These are phyloP conservation scores for Oxygymnocypris stewartii DNA, from an alignment of 2,113 vertebrate genomes.

Conservation along the genomic window DNA sequence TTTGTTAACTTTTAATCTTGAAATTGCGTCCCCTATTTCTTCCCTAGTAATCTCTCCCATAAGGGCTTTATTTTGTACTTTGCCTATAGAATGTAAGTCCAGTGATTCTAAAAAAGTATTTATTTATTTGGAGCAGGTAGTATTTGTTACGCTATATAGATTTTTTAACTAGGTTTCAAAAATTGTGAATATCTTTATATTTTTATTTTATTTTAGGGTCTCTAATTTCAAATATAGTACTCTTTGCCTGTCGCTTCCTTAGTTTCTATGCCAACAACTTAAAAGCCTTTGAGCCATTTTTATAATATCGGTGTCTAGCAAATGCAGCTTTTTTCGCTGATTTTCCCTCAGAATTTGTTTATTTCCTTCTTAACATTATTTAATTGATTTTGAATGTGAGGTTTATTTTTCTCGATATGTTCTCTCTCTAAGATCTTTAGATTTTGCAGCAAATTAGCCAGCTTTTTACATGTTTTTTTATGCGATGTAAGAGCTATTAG, in stretches of 20 bases:
- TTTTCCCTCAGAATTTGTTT: constrained; percentile 12
- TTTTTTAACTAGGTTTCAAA: constrained; percentile 17
- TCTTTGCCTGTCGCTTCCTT: constrained; percentile 35
- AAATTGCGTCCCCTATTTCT: constrained; percentile 27
- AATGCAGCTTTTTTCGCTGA: constrained; percentile 25
- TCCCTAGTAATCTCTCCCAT: constrained; percentile 5
- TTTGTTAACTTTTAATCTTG: constrained; percentile 24
- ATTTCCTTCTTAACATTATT: no score
- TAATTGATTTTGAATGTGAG: no score
- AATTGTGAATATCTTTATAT: background rate
- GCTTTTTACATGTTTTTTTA: background rate
- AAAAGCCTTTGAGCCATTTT: constrained; percentile 21
- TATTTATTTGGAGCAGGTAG: background rate
- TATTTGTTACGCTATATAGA: background rate
- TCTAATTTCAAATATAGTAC: background rate
- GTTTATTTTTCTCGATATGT: no score
- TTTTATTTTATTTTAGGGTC: background rate
- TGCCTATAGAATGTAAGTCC: background rate
- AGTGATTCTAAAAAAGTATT: constrained; percentile 27
- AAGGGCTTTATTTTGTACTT: constrained; percentile 8
- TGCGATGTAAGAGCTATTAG: background rate
- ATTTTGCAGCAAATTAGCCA: no score
- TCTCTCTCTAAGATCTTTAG: no score
- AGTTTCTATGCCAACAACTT: constrained; percentile 17
- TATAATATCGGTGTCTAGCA: constrained; percentile 36